These are phyloP conservation scores for Nephrotoma flavescens DNA, from an alignment of 2,888 invertebrate genomes.

Conservation along the genomic window DNA sequence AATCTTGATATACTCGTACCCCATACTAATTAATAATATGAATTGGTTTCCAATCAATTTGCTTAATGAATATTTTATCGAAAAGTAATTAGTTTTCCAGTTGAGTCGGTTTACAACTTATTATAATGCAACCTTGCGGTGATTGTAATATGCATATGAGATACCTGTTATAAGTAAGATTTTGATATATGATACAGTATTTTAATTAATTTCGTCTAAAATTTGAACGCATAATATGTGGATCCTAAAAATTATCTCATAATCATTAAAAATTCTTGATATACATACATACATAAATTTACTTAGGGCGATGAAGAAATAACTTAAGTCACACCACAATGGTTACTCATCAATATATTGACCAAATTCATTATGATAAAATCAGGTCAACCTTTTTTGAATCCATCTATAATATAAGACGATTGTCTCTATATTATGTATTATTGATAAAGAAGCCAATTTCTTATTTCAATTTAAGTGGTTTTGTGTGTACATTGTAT, in stretches of 20 bases:
- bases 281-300: not conserved
- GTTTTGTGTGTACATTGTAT: not conserved
- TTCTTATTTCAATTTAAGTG: not conserved
- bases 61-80: not conserved
- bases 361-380: not conserved
- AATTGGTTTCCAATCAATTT: not conserved
- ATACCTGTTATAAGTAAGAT: not conserved
- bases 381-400: not conserved
- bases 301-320: not conserved
- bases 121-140: not conserved
- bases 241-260: not conserved
- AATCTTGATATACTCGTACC: no score
- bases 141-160: not conserved
- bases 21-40: not conserved
- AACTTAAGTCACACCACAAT: not conserved
- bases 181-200: not conserved
- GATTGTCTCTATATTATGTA: not conserved
- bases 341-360: not conserved
- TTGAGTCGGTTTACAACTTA: not conserved
- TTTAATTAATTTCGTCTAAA: not conserved
- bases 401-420: not conserved
- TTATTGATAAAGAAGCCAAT: not conserved
- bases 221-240: not conserved
- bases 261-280: not conserved
- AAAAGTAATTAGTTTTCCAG: not conserved